Conservation (phyloP, 1,140 invertebrate species). For the Pissodes strobi region DNA sequence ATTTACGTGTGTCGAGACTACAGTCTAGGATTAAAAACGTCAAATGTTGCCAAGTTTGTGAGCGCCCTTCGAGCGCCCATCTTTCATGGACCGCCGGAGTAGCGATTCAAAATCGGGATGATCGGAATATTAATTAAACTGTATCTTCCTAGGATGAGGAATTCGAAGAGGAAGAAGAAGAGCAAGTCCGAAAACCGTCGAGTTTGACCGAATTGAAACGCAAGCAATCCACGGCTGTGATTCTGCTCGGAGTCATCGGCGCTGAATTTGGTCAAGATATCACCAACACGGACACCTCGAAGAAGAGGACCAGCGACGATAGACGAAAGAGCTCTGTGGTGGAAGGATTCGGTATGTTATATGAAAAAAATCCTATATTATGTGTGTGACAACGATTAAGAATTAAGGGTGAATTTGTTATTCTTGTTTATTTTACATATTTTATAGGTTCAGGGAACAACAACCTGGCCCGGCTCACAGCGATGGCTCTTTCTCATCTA, state of each 20-base stretch:
- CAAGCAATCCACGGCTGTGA: constrained; percentile 96
- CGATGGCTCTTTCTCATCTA: constrained; percentile 91
- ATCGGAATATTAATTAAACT: neutral
- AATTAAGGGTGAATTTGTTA: too few species aligned
- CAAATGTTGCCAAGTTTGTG: too few species aligned
- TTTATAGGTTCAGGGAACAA: constrained; percentile 86
- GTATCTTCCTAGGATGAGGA: constrained; percentile 67
- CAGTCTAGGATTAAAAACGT: too few species aligned
- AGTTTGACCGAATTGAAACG: constrained; percentile 85
- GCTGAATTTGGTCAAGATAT: constrained; percentile 96
- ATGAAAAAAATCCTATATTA: neutral
- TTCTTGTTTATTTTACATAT: too few species aligned
- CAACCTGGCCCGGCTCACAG: constrained; percentile 87
- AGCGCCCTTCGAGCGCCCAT: too few species aligned
- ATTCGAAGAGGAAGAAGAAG: constrained; percentile 84
- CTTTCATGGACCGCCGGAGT: too few species aligned
- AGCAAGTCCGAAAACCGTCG: constrained; percentile 77
- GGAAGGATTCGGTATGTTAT: constrained; percentile 62
- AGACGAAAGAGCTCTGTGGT: constrained; percentile 80
- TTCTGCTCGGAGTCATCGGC: constrained; percentile 94
- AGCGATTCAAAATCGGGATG: neutral
- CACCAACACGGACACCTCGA: constrained; percentile 62
- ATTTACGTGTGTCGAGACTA: too few species aligned
- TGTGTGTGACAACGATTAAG: too few species aligned
- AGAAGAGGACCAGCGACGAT: constrained; percentile 63